A percentile compares a stretch with the other conserved stretches of the same genome.
These are phyloP conservation scores for Pammene fasciana DNA, from an alignment of 2,888 invertebrate genomes.

Conservation along the genomic window DNA sequence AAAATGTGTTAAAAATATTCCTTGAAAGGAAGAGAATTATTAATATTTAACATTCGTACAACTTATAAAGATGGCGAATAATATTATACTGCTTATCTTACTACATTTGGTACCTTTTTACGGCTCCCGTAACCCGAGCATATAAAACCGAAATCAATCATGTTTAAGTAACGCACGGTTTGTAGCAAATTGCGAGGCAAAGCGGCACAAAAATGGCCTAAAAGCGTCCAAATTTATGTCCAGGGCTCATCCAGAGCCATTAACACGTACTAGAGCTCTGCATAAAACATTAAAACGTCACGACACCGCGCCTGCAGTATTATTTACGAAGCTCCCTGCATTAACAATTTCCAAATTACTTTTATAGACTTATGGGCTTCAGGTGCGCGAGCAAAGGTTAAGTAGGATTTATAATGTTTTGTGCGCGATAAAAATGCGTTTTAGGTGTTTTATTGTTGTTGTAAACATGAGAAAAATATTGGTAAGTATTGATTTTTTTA, in stretches of 20 bases:
- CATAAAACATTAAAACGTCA: slow-evolving; percentile 79
- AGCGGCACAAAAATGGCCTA: slow-evolving; percentile 70
- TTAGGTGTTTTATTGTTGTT: slow-evolving; percentile 27
- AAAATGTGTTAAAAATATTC: too few relatives aligned
- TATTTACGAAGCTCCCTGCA: slow-evolving; percentile 67
- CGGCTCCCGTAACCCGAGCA: neutral
- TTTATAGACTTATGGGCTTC: slow-evolving; percentile 53
- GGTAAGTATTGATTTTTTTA: neutral
- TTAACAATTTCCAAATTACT: slow-evolving; percentile 75
- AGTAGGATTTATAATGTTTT: slow-evolving; percentile 39
- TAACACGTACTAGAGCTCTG: slow-evolving; percentile 76
- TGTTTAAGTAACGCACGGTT: slow-evolving; percentile 45
- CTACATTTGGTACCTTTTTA: neutral
- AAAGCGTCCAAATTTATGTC: slow-evolving; percentile 74
- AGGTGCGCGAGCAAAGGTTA: slow-evolving; percentile 46
- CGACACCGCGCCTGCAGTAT: slow-evolving; percentile 66
- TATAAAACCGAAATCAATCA: slow-evolving; percentile 31
- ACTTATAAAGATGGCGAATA: neutral
- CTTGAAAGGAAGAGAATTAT: too few relatives aligned
- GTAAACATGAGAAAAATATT: neutral
- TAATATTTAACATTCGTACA: too few relatives aligned
- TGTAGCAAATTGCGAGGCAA: slow-evolving; percentile 63
- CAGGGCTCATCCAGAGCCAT: slow-evolving; percentile 71
- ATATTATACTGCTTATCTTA: neutral
- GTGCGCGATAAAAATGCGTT: slow-evolving; percentile 29